A percentile compares a stretch with the other conserved stretches of the same genome.
These are phyloP conservation scores for Rhagonycha lutea DNA, from an alignment of 2,888 invertebrate genomes.

Conservation along the genomic window DNA sequence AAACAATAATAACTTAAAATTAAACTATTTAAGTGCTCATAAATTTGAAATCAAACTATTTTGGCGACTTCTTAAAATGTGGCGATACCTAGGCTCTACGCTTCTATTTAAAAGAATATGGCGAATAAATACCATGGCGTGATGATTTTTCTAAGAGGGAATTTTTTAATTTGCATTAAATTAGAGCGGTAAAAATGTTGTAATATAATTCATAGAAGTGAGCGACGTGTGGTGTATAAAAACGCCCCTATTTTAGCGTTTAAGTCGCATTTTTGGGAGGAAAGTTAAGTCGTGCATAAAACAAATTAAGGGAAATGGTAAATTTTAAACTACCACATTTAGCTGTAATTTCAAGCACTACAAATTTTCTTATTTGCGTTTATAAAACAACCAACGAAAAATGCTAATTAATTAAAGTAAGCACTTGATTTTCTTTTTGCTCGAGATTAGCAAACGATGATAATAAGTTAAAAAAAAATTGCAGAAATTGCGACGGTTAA, in stretches of 20 bases:
- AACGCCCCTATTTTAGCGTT: background rate
- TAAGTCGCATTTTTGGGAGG: background rate
- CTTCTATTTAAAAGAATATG: background rate
- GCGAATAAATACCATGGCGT: too few relatives aligned
- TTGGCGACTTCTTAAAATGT: background rate
- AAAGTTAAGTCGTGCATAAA: conserved; percentile 1
- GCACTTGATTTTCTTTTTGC: background rate
- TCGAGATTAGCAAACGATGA: background rate
- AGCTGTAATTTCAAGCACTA: background rate
- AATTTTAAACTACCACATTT: background rate
- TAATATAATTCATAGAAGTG: background rate
- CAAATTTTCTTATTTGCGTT: background rate
- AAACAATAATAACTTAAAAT: background rate
- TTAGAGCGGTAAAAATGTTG: background rate
- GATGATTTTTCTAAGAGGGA: background rate
- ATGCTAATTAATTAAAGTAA: conserved; percentile 2
- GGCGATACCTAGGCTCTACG: background rate
- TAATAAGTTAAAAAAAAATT: conserved; percentile 3
- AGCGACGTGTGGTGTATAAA: background rate
- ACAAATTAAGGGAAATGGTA: conserved; percentile 1
- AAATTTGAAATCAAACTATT: background rate
- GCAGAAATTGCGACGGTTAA: background rate
- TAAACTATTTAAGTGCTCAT: background rate
- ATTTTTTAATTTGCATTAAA: background rate
- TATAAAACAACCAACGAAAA: background rate